A percentile compares a stretch with the other conserved stretches of the same genome.
phyloP scores from a whole-genome alignment of 1,140 invertebrate species.

The Platyscapa corneri region DNA sequence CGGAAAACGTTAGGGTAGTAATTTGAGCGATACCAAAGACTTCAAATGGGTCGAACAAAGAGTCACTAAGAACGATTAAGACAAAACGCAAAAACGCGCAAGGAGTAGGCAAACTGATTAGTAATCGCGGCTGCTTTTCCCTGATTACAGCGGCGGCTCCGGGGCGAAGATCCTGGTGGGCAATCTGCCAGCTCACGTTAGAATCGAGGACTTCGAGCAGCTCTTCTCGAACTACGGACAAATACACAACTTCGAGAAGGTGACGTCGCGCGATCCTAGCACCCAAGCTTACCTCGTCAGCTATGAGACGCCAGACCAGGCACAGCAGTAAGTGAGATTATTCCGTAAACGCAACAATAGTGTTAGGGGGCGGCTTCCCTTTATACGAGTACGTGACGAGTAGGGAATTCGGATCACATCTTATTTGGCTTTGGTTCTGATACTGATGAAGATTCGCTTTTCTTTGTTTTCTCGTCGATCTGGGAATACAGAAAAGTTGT shows the following conservation, averaged over 20 bases:
- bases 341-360: constrained; percentile 13
- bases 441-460: neutral
- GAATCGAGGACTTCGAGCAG: constrained; percentile 89
- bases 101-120: neutral
- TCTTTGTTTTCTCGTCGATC: neutral
- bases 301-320: constrained; percentile 91
- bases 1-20: neutral
- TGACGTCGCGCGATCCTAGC: constrained; percentile 84
- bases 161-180: constrained; percentile 89
- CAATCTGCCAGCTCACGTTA: constrained; percentile 86
- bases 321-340: constrained; percentile 86
- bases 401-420: neutral
- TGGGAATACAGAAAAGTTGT: neutral
- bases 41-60: neutral
- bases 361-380: neutral
- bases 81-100: neutral
- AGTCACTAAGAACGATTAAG: too few relatives aligned
- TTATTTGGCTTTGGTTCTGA: neutral
- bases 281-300: constrained; percentile 87
- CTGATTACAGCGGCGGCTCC: constrained; percentile 76
- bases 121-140: constrained; percentile 51
- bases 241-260: constrained; percentile 89
- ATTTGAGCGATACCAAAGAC: neutral
- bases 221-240: constrained; percentile 86
- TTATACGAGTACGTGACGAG: neutral